Evolutionary conservation across 2,888 invertebrate genomes (phyloP).

Genomic region (Dusona sp.): DNA sequence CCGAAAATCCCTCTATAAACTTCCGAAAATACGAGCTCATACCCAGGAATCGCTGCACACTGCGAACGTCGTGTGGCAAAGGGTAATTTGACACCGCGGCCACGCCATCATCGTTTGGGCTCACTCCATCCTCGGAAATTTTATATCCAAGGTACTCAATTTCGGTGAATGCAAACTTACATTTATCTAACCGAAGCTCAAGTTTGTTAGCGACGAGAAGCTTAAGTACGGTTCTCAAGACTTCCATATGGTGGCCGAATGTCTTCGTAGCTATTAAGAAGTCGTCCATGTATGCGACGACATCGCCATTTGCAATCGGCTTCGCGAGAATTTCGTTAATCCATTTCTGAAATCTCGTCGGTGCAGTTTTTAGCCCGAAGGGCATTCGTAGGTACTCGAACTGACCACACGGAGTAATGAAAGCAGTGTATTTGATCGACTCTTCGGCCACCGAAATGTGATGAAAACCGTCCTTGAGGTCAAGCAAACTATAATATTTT

Average conservation of each 20-base stretch:
- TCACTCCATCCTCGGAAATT: slow-evolving; percentile 17
- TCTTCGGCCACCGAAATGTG: too few species aligned
- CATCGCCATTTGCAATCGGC: slow-evolving; percentile 29
- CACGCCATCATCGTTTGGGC: slow-evolving; percentile 29
- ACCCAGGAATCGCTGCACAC: slow-evolving; percentile 44
- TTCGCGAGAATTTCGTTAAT: slow-evolving; percentile 30
- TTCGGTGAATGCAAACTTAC: not conserved
- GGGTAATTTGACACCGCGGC: slow-evolving; percentile 28
- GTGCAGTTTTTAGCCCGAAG: slow-evolving; percentile 48
- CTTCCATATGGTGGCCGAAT: slow-evolving; percentile 51
- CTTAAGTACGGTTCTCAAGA: slow-evolving; percentile 49
- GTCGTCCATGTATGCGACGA: slow-evolving; percentile 49
- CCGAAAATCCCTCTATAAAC: slow-evolving; percentile 22
- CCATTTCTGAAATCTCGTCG: slow-evolving; percentile 49
- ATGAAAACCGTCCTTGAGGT: too few species aligned
- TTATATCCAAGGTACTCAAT: slow-evolving; percentile 36
- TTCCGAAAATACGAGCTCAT: slow-evolving; percentile 40
- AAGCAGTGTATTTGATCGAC: too few species aligned
- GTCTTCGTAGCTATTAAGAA: slow-evolving; percentile 61
- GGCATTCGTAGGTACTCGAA: slow-evolving; percentile 57
- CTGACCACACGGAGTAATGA: slow-evolving; percentile 56
- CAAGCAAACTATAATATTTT: too few species aligned
- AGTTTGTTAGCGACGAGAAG: slow-evolving; percentile 44
- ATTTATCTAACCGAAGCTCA: slow-evolving; percentile 18
- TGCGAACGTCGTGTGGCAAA: not conserved